Evolutionary conservation across 2,113 vertebrate species (phyloP), one percentile per base, ranked within the genome.

Genomic region (Gambusia affinis): DNA sequence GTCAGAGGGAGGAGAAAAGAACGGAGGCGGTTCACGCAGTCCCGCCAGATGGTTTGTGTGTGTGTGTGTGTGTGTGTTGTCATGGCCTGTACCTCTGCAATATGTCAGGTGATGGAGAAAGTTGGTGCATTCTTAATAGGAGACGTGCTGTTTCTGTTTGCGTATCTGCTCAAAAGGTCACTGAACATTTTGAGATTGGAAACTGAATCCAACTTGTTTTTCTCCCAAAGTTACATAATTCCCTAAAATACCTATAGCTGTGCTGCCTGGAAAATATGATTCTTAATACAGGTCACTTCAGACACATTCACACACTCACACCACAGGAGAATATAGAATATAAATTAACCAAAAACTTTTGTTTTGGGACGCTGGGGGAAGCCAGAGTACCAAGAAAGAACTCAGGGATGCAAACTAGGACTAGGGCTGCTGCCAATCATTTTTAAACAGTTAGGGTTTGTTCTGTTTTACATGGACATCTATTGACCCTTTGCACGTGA

Each of bases 111-210:
- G 76, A 76, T 65, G 24, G 51, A 72, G 68, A 61, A 82, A 76
- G 85, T 89, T 76, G 71, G 68, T 81, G 69, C 65, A 72, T 79
- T 74, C 37, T 76, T 84, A 69, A 72, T 73, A 66, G 60, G 30
- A 63, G 63, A 60, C 31, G 30, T 67, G 62, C 54, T 27, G 39
- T 64, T 66, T 64, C 47, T 74, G 42, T 81, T 39, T 72, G 42
- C 67, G 27, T 33, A 64, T 47, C 39, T 64, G 47, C 35, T 86
- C 3, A 24, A 71, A 77, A 22, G 57, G 35, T 54, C 67, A 39
- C 60, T 27, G 39, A 39, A 11, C 8, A 61, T 57, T 47, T 54
- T 62, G 10, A 61, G 30, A 14, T 64, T 51, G 29, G 33, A 73
- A 61, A 62, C 24, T 17, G 2, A 4, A 30, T 19, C 27, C 44